Base-by-base conservation (phyloP, 92 coral and sea anemone genomes). In the Heliopora coerulea region DNA sequence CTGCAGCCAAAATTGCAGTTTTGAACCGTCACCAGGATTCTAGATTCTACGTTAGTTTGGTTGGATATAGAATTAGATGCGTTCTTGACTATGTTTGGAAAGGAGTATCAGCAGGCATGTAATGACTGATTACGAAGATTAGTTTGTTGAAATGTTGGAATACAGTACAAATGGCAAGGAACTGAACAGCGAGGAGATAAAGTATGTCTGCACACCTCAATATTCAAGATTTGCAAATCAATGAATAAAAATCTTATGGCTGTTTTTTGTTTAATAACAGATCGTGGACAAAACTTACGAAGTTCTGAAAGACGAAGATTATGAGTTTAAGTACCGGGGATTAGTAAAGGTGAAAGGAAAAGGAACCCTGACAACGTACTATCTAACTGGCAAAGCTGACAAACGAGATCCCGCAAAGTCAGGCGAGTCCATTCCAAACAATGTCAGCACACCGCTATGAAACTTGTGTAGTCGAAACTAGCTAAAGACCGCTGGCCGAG, bases 331-430 rank as follows among this genome's bases (percentile, higher is more conserved):
- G n/a, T 93, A 93, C 86, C 98, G 98, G 19, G 98, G 98, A 18
- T 89, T 96, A 0, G 98, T 93, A 56, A 86, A 91, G 42, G 96
- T 93, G 26, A 93, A 93, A 75, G 98, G 98, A 68, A 93, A 93
- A 90, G 98, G 98, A 52, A 91, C 88, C 17, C 79, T 93, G 46
- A 91, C 91, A 14, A 93, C 98, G 7, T 93, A 93, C 66, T 93
- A 93, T 75, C 83, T 93, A 27, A 93, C 98, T 11, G 96, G 95
- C 13, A 80, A 91, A 59, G 82, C 86, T 26, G 62, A 69, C 28
- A 50, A 28, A 5, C 8, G 58, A 18, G 20, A 18, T 19, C 29
- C 76, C 17, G 24, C 0, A 5, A 6, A 28, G 17, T 49, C 31
- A 18, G 18, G 7, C 58, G 58, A 67, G 59, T 46, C 76, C 24